These are phyloP conservation scores for Capromys pilorides DNA, from an alignment of 2,797 vertebrate species.

Conservation along the genomic window DNA sequence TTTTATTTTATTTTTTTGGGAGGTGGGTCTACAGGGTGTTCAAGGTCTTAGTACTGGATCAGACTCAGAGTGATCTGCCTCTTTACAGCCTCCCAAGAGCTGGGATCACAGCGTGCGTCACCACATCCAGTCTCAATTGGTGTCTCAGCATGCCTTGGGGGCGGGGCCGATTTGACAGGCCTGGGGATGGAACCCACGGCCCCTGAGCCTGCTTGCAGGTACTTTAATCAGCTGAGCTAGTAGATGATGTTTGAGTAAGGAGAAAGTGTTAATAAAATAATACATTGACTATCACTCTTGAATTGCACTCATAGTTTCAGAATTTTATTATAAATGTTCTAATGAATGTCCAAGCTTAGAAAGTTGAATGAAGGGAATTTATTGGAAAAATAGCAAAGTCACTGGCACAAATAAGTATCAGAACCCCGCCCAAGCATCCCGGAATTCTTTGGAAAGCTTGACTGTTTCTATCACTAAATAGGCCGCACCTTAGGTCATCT, in stretches of 20 bases:
- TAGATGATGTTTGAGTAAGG: not conserved
- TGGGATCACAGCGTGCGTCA: too few species aligned
- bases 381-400: constrained; percentile 15
- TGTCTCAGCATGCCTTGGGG: too few species aligned
- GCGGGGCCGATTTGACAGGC: too few species aligned
- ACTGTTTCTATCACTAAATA: not conserved
- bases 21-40: too few species aligned
- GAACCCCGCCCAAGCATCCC: not conserved
- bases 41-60: too few species aligned
- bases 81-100: too few species aligned
- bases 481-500: not conserved
- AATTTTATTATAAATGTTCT: not conserved
- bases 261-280: not conserved
- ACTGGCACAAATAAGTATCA: not conserved
- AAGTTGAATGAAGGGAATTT: not conserved
- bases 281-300: not conserved
- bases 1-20: too few species aligned
- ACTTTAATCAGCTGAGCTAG: too few species aligned
- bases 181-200: too few species aligned
- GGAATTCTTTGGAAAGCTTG: not conserved
- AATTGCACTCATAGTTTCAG: not conserved
- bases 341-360: constrained; percentile 13
- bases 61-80: too few species aligned
- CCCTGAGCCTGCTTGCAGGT: too few species aligned
- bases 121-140: too few species aligned